These are phyloP conservation scores for Scaeva pyrastri DNA, from an alignment of 2,888 invertebrate genomes.

Conservation along the genomic window DNA sequence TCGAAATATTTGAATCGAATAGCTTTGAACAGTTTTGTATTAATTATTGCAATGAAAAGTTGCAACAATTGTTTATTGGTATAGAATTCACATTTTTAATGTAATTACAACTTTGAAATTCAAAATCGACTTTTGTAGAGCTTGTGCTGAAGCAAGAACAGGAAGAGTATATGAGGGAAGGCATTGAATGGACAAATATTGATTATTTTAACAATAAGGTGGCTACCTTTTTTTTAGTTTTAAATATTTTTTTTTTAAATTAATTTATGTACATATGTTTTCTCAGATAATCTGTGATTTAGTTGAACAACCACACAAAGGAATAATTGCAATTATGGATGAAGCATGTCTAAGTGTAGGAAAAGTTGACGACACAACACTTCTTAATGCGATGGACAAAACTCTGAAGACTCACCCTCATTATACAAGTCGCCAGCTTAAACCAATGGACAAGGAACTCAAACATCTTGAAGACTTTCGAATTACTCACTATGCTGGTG, in stretches of 20 bases:
- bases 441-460: conserved; percentile 92
- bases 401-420: conserved; percentile 94
- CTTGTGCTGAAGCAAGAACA: conserved; percentile 99
- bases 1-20: conserved; percentile 98
- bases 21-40: conserved; percentile 99
- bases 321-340: conserved; percentile 96
- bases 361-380: conserved; percentile 92
- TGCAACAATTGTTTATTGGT: conserved; percentile 99
- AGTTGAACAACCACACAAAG: conserved; percentile 96
- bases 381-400: conserved; percentile 96
- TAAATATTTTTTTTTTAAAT: neutral
- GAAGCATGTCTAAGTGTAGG: conserved; percentile 98
- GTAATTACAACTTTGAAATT: neutral
- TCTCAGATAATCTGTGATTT: conserved; percentile 93
- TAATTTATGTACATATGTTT: neutral
- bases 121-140: conserved; percentile 86
- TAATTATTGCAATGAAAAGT: conserved; percentile 99
- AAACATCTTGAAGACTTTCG: conserved; percentile 92
- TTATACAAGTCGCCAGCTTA: conserved; percentile 94
- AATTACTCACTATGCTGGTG: conserved; percentile 97
- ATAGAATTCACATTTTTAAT: conserved; percentile 37
- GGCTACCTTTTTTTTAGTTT: conserved; percentile 4
- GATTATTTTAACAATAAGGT: conserved; percentile 98
- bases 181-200: conserved; percentile 97
- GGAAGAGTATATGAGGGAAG: conserved; percentile 97